These are phyloP conservation scores for Paramuricea clavata DNA, from an alignment of 92 coral and sea anemone species.

Conservation along the genomic window DNA sequence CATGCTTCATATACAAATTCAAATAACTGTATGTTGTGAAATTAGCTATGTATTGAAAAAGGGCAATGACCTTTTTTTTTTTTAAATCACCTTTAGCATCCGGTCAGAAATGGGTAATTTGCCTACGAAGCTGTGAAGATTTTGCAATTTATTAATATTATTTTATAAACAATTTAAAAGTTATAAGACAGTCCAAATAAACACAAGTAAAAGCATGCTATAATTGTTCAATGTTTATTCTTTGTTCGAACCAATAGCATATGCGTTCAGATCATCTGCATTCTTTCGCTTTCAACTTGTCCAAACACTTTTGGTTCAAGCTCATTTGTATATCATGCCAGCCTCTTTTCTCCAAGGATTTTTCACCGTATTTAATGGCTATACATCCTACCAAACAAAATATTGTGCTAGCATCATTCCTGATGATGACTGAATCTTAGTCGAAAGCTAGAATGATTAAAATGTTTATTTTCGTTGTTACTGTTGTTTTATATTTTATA, in stretches of 20 bases:
- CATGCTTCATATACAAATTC: background rate
- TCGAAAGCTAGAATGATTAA: background rate
- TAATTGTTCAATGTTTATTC: background rate
- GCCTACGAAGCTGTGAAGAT: no score
- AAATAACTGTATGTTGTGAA: no score
- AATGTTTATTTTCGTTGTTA: no score
- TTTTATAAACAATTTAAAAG: no score
- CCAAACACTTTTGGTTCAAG: constrained; percentile 69
- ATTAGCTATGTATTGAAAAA: no score
- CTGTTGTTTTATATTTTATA: no score
- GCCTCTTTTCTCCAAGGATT: constrained; percentile 27
- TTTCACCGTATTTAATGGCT: constrained; percentile 61
- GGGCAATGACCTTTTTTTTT: background rate
- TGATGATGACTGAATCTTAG: background rate
- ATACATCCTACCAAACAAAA: constrained; percentile 54
- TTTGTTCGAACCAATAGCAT: background rate
- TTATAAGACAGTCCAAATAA: background rate
- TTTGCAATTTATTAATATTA: no score
- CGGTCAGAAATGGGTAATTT: no score
- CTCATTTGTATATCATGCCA: constrained; percentile 47
- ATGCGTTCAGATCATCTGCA: background rate
- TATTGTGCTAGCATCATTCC: background rate
- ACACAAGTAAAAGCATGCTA: background rate
- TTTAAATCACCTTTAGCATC: no score
- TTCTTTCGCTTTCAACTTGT: constrained; percentile 43